Evolutionary conservation across 2,888 invertebrate species (phyloP).

Genomic region (Sinodicranocentrus sp.): DNA sequence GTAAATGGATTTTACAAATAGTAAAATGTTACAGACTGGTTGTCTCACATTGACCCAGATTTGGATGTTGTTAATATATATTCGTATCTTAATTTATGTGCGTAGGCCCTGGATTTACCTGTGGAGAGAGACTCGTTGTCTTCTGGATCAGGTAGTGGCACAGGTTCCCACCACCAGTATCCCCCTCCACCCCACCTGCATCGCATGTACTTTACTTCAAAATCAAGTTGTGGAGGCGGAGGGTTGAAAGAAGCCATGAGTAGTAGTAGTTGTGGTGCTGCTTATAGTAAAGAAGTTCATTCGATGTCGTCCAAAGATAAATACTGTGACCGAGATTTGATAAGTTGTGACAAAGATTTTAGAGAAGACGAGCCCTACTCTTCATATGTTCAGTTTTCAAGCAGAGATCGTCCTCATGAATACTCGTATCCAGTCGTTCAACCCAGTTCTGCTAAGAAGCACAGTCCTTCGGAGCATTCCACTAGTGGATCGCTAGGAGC

Average conservation of each 20-base stretch:
- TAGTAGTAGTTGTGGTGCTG: slow-evolving; percentile 71
- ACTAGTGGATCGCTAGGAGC: slow-evolving; percentile 72
- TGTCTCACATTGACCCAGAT: slow-evolving; percentile 59
- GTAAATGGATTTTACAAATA: slow-evolving; percentile 80
- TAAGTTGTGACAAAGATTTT: slow-evolving; percentile 75
- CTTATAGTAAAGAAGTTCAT: slow-evolving; percentile 73
- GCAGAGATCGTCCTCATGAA: slow-evolving; percentile 83
- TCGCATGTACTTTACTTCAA: slow-evolving; percentile 83
- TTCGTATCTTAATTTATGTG: slow-evolving; percentile 71
- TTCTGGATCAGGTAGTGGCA: slow-evolving; percentile 83
- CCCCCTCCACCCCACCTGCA: slow-evolving; percentile 79
- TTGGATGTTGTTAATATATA: slow-evolving; percentile 2
- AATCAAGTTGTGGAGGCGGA: slow-evolving; percentile 73
- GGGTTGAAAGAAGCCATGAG: slow-evolving; percentile 63
- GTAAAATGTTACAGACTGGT: slow-evolving; percentile 21
- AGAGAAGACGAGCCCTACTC: slow-evolving; percentile 76
- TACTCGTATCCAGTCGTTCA: slow-evolving; percentile 90
- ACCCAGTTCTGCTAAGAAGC: slow-evolving; percentile 72
- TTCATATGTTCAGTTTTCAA: slow-evolving; percentile 88
- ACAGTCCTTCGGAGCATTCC: slow-evolving; percentile 72
- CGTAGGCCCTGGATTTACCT: slow-evolving; percentile 91
- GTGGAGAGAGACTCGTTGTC: slow-evolving; percentile 89
- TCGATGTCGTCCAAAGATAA: slow-evolving; percentile 76
- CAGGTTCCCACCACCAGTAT: slow-evolving; percentile 77
- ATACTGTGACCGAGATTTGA: slow-evolving; percentile 74